A percentile compares a stretch with the other conserved stretches of the same genome.
Evolutionary conservation across 2,888 invertebrate species (phyloP).

Genomic region (Entomobrya proxima): DNA sequence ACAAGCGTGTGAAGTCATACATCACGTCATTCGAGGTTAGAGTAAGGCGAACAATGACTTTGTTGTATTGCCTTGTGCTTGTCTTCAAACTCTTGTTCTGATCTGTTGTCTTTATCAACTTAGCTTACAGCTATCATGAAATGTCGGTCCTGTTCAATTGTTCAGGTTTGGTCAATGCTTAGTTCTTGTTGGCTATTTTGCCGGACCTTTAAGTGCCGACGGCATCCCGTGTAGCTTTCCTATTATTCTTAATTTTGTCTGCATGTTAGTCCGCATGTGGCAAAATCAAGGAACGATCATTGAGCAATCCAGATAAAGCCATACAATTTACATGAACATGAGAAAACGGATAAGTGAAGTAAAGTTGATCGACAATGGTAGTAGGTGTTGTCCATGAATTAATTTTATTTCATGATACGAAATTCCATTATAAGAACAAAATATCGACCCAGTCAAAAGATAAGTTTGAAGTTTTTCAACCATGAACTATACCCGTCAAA

Average conservation of each 20-base stretch:
- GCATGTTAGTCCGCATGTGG: slow-evolving; percentile 46
- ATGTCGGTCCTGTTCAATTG: not conserved
- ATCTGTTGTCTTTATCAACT: too few relatives aligned
- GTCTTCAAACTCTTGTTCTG: too few relatives aligned
- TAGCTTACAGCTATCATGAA: not conserved
- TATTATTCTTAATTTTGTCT: slow-evolving; percentile 53
- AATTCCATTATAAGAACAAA: too few relatives aligned
- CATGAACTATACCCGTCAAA: too few relatives aligned
- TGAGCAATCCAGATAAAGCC: not conserved
- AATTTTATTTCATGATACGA: not conserved
- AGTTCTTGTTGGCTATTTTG: not conserved
- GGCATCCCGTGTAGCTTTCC: slow-evolving; percentile 60
- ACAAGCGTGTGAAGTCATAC: too few relatives aligned
- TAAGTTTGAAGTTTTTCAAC: too few relatives aligned
- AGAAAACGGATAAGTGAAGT: too few relatives aligned
- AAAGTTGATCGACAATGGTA: not conserved
- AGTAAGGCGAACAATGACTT: too few relatives aligned
- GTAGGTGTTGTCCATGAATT: not conserved
- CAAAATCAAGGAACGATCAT: not conserved
- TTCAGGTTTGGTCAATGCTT: too few relatives aligned
- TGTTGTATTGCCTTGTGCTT: too few relatives aligned
- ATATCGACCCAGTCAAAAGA: too few relatives aligned
- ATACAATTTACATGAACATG: slow-evolving; percentile 42
- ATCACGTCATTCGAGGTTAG: too few relatives aligned
- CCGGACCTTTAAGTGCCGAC: slow-evolving; percentile 58